Evolutionary conservation across 2,113 vertebrate species (phyloP).

Genomic region (Etheostoma spectabile): DNA sequence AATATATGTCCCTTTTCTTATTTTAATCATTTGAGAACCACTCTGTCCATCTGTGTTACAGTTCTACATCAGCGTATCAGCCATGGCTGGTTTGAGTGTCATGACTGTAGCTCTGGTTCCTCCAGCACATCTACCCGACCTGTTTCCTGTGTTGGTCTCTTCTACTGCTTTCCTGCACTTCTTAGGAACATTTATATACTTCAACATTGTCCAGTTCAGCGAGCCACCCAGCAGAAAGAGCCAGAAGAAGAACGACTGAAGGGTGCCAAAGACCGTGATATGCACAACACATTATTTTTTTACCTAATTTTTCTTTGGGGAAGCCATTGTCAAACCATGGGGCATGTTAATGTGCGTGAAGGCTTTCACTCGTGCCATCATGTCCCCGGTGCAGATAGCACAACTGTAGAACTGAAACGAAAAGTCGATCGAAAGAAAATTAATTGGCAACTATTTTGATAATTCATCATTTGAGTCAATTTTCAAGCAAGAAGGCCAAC

Average conservation of each 20-base stretch:
- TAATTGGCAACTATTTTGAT: not conserved
- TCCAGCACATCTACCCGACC: conserved; percentile 88
- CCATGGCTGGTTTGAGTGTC: conserved; percentile 87
- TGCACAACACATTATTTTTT: not conserved
- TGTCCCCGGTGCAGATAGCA: not conserved
- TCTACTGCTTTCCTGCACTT: conserved; percentile 89
- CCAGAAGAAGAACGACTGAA: conserved; percentile 90
- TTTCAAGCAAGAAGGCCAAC: not conserved
- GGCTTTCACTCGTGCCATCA: not conserved
- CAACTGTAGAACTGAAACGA: not conserved
- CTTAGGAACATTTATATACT: conserved; percentile 87
- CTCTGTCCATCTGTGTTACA: conserved; percentile 74
- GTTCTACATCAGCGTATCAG: conserved; percentile 87
- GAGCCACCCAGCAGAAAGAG: conserved; percentile 79
- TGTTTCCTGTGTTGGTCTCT: conserved; percentile 91
- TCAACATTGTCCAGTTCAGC: conserved; percentile 89
- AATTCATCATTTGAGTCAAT: not conserved
- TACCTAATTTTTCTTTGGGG: not conserved
- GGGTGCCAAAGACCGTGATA: not conserved
- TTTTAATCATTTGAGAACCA: not conserved
- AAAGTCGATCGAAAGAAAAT: not conserved
- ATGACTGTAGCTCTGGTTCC: conserved; percentile 79
- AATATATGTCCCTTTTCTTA: not conserved
- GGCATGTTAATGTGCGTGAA: not conserved
- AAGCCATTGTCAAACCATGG: not conserved